phyloP scores from a whole-genome alignment of 2,113 vertebrate genomes.

The Lamprologus tigripictilis region DNA sequence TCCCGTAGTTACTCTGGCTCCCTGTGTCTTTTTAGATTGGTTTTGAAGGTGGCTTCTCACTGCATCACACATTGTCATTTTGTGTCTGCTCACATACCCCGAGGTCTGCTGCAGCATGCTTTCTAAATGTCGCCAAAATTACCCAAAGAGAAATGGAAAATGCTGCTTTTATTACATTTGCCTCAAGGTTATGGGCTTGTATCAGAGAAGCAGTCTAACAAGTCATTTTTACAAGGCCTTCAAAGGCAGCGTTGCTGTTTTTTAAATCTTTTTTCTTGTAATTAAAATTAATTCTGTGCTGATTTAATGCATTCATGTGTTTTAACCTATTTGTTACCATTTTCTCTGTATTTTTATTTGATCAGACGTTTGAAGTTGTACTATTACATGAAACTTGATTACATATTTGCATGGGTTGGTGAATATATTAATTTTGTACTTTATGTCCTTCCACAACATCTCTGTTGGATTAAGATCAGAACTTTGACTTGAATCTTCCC shows the following conservation, averaged over 20 bases:
- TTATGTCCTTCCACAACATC: not conserved
- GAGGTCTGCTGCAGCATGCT: slow-evolving; percentile 1
- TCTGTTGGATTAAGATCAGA: not conserved
- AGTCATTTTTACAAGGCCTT: not conserved
- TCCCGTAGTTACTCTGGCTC: not conserved
- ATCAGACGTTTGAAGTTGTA: not conserved
- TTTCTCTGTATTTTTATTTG: not conserved
- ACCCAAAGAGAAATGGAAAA: slow-evolving; percentile 23
- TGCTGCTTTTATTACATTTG: slow-evolving; percentile 9
- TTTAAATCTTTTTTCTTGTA: not conserved
- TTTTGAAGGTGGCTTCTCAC: not conserved
- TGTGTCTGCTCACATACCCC: not conserved
- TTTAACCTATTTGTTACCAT: not conserved
- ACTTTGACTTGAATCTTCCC: not conserved
- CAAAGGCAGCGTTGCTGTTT: not conserved
- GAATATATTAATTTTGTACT: not conserved
- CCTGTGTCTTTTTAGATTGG: slow-evolving; percentile 13
- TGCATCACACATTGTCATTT: slow-evolving; percentile 21
- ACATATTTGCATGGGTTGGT: not conserved
- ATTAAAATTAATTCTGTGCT: not conserved
- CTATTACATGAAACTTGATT: not conserved
- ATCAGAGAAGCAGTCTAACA: not conserved
- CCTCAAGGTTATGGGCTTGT: not conserved
- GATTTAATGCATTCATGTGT: not conserved
- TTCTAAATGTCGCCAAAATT: slow-evolving; percentile 24